These are phyloP conservation scores for Elgaria multicarinata DNA, from an alignment of 2,113 vertebrate genomes.

Conservation along the genomic window DNA sequence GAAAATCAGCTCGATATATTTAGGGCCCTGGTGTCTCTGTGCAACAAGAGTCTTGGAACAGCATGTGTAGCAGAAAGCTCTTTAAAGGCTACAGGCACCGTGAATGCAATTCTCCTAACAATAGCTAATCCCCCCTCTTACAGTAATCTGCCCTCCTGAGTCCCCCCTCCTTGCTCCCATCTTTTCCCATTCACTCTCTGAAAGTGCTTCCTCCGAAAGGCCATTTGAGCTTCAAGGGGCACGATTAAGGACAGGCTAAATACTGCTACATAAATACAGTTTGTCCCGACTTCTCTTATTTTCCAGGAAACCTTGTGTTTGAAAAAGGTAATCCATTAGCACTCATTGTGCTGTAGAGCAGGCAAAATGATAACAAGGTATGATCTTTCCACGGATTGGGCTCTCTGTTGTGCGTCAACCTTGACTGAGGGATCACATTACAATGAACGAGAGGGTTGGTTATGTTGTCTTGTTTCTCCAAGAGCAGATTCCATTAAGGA, in stretches of 20 bases:
- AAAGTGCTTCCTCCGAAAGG: slow-evolving; percentile 30
- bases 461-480: not conserved
- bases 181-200: slow-evolving; percentile 21
- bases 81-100: slow-evolving; percentile 25
- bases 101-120: slow-evolving; percentile 23
- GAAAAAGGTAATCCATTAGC: slow-evolving; percentile 27
- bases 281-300: not conserved
- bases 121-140: slow-evolving; percentile 30
- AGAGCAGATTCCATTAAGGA: not conserved
- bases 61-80: slow-evolving; percentile 22
- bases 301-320: not conserved
- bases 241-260: slow-evolving; percentile 31
- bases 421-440: not conserved
- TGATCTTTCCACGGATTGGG: not conserved
- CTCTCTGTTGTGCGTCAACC: not conserved
- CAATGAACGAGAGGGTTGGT: not conserved
- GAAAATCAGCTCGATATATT: slow-evolving; percentile 34
- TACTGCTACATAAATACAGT: slow-evolving; percentile 33
- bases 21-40: slow-evolving; percentile 5
- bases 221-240: slow-evolving; percentile 26
- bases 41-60: slow-evolving; percentile 11
- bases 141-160: not conserved
- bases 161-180: not conserved
- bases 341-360: slow-evolving; percentile 1
- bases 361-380: not conserved